Evolutionary conservation across 1,140 invertebrate genomes (phyloP), one percentile per base, ranked within the genome.

Genomic region (Musca domestica): DNA sequence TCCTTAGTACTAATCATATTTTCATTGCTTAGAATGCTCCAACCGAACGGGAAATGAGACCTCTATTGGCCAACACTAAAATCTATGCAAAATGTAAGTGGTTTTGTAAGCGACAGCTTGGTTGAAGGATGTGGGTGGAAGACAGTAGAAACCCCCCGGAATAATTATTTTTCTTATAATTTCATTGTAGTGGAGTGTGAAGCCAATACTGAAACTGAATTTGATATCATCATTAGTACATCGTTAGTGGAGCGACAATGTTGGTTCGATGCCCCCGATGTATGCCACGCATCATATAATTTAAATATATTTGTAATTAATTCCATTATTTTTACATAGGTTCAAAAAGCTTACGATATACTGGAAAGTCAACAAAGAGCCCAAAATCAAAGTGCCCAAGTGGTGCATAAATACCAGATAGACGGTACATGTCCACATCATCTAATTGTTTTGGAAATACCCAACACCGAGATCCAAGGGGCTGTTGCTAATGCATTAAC

Each of bases 61-160:
- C 77, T 0, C 61, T 80, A 14, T 61, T 80, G 54, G 74, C 68
- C 14, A 71, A 73, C 46, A 76, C 77, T 0, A 73, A 73, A 22
- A 78, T 80, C 23, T 80, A 74, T 51, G 72, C 74, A 10, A 73
- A 80, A 71, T 67, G 77, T 80, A 64, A 78, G 76, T 71, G 46
- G 30, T 41, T 19, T 56, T 48, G 23, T 61, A 30, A 30, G 27
- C 27, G 27, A 30, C 3, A 4, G 27, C 27, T 30, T n/a, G n/a
- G n/a, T n/a, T 10, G 10, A 41, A 41, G 10, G 4, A 41, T 41
- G 34, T 27, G 34, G 15, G 23, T 0, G 49, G 34, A 9, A 9
- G 34, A 10, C 4, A 41, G 34, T 41, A 41, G 12, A 41, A 41
- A 41, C 34, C 12, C 27, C 27, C 27, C 3, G 3, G 3, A 4